A percentile compares a stretch with the other conserved stretches of the same genome.
These are phyloP conservation scores for Drosophila mauritiana DNA, from an alignment of 1,140 invertebrate species.

Conservation along the genomic window DNA sequence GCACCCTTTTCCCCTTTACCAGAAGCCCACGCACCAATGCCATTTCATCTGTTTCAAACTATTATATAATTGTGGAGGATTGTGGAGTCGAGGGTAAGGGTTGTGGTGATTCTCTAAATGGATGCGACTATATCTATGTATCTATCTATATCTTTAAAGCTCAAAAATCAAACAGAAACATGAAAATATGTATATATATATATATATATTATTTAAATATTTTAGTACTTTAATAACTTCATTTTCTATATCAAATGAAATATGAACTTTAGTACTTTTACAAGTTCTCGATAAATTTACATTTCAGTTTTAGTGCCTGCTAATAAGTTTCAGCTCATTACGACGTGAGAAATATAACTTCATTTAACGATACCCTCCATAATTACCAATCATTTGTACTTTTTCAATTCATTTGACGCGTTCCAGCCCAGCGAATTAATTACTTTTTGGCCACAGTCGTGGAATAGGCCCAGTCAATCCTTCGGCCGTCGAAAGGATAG, in stretches of 20 bases:
- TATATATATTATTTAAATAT: no score
- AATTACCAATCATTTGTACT: slow-evolving; percentile 37
- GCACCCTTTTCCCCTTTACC: slow-evolving; percentile 13
- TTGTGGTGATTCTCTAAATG: not conserved
- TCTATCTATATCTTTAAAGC: no score
- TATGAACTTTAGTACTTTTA: no score
- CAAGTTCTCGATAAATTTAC: not conserved
- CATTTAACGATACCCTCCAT: slow-evolving; percentile 40
- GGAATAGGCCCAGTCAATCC: slow-evolving; percentile 4
- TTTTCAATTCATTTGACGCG: slow-evolving; percentile 33
- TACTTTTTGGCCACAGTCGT: slow-evolving; percentile 27
- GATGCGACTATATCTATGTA: no score
- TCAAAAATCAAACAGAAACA: no score
- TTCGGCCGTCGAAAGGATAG: slow-evolving; percentile 15
- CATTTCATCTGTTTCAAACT: slow-evolving; percentile 31
- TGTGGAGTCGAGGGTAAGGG: not conserved
- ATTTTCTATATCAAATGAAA: no score
- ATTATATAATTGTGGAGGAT: slow-evolving; percentile 17
- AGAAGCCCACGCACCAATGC: slow-evolving; percentile 1
- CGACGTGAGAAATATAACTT: slow-evolving; percentile 31
- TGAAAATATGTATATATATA: no score
- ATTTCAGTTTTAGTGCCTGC: not conserved
- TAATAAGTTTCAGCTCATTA: slow-evolving; percentile 5
- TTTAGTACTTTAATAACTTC: no score
- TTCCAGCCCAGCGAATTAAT: slow-evolving; percentile 40